These are phyloP conservation scores for Leptinotarsa juncta DNA, from an alignment of 2,888 invertebrate species.

Conservation along the genomic window DNA sequence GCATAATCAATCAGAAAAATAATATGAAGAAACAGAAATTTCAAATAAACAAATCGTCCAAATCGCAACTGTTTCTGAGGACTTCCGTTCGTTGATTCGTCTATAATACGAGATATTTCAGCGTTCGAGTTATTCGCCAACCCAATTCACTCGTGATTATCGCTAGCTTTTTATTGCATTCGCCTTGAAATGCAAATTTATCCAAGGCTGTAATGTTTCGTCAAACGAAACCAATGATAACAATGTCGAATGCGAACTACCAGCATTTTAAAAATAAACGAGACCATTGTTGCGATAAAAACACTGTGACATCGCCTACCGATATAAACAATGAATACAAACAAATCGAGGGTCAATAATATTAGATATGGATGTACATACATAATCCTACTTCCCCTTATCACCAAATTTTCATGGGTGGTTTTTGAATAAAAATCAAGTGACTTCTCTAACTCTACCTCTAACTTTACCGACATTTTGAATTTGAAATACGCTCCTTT, in stretches of 20 bases:
- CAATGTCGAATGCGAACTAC: background rate
- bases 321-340: slow-evolving; percentile 15
- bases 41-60: too few species aligned
- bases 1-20: too few species aligned
- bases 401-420: too few species aligned
- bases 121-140: background rate
- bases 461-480: too few species aligned
- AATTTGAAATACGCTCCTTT: too few species aligned
- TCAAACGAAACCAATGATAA: background rate
- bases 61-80: too few species aligned
- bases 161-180: slow-evolving; percentile 2
- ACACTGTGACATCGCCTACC: background rate
- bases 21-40: too few species aligned
- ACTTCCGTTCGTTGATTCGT: too few species aligned
- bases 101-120: background rate
- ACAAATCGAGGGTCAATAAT: slow-evolving; percentile 17
- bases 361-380: background rate
- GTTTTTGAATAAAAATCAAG: too few species aligned
- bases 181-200: slow-evolving; percentile 2
- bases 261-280: background rate
- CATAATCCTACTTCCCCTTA: background rate
- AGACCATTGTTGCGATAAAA: slow-evolving; percentile 4
- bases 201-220: background rate
- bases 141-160: slow-evolving; percentile 2
- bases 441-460: too few species aligned